Evolutionary conservation across 2,797 vertebrate species (phyloP).

Genomic region (Hemibagrus guttatus): DNA sequence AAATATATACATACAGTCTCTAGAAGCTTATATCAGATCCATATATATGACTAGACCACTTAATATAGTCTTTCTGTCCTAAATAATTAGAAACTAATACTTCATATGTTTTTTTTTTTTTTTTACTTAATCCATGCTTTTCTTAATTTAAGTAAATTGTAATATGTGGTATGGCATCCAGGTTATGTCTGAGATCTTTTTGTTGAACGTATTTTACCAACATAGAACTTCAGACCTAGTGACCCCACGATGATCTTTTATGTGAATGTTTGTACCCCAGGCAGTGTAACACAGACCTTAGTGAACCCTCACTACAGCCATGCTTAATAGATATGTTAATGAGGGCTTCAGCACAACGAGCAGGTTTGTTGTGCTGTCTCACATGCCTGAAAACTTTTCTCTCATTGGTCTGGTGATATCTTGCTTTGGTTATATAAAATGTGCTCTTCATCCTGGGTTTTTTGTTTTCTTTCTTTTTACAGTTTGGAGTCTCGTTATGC

Average conservation of each 20-base stretch:
- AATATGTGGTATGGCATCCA: too few relatives aligned
- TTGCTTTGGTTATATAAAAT: neutral
- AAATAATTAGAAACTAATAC: neutral
- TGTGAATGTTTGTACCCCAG: neutral
- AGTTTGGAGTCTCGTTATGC: slow-evolving; percentile 83
- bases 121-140: neutral
- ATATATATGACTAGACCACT: neutral
- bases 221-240: neutral
- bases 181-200: neutral
- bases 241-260: neutral
- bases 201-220: neutral
- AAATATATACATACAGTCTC: neutral
- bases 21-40: neutral
- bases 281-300: slow-evolving; percentile 4
- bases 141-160: too few relatives aligned
- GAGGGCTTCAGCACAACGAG: slow-evolving; percentile 10
- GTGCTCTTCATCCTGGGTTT: slow-evolving; percentile 1
- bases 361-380: slow-evolving; percentile 3
- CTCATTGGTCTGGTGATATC: neutral
- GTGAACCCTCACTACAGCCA: slow-evolving; percentile 58
- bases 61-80: neutral
- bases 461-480: slow-evolving; percentile 51
- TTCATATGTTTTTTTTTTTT: neutral
- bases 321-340: slow-evolving; percentile 65
- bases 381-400: slow-evolving; percentile 7